Base-by-base conservation (phyloP, 2,888 invertebrate species). In the Cerceris rybyensis region DNA sequence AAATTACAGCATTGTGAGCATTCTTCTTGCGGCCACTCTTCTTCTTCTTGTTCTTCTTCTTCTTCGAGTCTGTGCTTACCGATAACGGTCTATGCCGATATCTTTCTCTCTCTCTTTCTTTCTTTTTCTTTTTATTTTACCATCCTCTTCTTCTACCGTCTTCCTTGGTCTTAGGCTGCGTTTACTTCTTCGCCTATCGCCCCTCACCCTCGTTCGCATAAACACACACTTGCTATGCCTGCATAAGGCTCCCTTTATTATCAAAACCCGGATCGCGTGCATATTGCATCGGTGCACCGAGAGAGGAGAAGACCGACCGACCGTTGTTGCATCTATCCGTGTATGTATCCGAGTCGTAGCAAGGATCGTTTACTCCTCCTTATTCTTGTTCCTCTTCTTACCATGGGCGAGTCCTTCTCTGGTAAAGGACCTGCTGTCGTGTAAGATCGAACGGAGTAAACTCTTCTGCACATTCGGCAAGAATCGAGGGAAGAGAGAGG, bases 1-100 rank as follows among this genome's bases (percentile, higher is more conserved):
- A 91, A 91, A 91, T 91, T 91, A 91, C 91, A 91, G 90, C 88
- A 91, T 91, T 91, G 90, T 90, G 89, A 89, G 88, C 89, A 91
- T 91, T 91, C 90, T 88, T 88, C 90, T 89, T 86, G 84, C 84
- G 81, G 80, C 82, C 83, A 84, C 84, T 85, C 84, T 84, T 81
- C 84, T 84, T 75, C 80, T 78, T 73, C 74, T 74, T 75, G 70
- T 78, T 68, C 76, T 75, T 60, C 63, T 60, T 70, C 64, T 49
- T 68, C 72, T 61, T 70, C 76, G 61, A 72, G 72, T 72, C 52
- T 77, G 75, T 50, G 78, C 75, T 81, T 70, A 59, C 80, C 78
- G 81, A 81, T 81, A 81, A 81, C 75, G 66, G 80, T 68, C 73
- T 73, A 67, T 58, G 54, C 54, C 67, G 14, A 13, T 57, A 16